Conservation (phyloP, 2,888 invertebrate species). For the Hybos culiciformis region DNA sequence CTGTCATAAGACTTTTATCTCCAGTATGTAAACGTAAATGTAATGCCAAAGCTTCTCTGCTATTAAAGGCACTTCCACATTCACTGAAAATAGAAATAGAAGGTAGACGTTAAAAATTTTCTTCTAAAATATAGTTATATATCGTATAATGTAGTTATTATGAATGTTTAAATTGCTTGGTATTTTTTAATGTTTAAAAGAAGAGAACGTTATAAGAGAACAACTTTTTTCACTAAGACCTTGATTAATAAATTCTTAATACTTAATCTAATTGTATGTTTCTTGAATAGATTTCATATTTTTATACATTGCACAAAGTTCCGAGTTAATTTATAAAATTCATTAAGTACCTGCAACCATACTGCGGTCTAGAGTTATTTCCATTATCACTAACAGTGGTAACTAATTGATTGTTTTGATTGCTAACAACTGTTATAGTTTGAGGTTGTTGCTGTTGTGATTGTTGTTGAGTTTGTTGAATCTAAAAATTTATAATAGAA, state of each 20-base stretch:
- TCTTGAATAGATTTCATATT: no score
- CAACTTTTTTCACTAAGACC: no score
- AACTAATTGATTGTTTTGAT: slow-evolving; percentile 31
- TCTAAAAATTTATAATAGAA: background rate
- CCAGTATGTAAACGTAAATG: slow-evolving; percentile 70
- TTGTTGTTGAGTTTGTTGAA: slow-evolving; percentile 5
- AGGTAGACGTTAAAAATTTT: no score
- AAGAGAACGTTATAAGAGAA: no score
- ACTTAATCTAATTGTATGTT: no score
- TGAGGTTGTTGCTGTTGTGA: slow-evolving; percentile 30
- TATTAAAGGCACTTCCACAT: slow-evolving; percentile 50
- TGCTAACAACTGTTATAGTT: slow-evolving; percentile 35
- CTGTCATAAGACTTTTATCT: slow-evolving; percentile 65
- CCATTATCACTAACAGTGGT: slow-evolving; percentile 32
- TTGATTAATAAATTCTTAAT: no score
- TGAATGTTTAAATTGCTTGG: no score
- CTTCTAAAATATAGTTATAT: background rate
- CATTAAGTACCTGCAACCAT: slow-evolving; percentile 33
- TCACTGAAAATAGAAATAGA: slow-evolving; percentile 31
- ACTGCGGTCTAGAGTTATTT: slow-evolving; percentile 32
- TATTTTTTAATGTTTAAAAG: no score
- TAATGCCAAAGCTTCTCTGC: slow-evolving; percentile 61
- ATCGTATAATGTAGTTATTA: no score
- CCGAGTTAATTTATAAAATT: no score
- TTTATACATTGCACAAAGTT: no score